Evolutionary conservation across 2,888 invertebrate genomes (phyloP), one percentile per base, ranked within the genome.

Genomic region (Protodeltote pygarga): DNA sequence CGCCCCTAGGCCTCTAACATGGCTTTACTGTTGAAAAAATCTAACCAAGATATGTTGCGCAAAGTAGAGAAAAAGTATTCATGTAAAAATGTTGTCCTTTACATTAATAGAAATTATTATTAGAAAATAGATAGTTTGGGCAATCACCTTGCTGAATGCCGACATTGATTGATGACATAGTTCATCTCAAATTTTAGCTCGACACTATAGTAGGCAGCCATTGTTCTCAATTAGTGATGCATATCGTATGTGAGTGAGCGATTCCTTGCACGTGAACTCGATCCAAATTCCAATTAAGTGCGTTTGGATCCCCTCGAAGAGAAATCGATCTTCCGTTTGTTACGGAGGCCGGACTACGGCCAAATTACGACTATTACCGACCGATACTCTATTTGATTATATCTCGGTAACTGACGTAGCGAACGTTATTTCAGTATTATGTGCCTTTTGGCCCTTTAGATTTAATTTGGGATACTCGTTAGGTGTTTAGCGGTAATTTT

Each of bases 211-310:
- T 21, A 54, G 39, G 46, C 37, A 44, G 52, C 46, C 57, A 62
- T 54, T 54, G 53, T 52, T 63, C 65, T 58, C 65, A 61, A 70
- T 73, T 64, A 65, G 33, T 17, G 49, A 62, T 59, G 60, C 55
- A 59, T 67, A 67, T 54, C 62, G 52, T 59, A 61, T 60, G 38
- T 57, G 54, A 55, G 49, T 44, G 52, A 65, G 54, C 65, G 65
- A 64, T 71, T 67, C 66, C 66, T 66, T 67, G 66, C 54, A 64
- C 65, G 67, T 58, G 67, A 71, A 73, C 67, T 65, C 65, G 65
- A 67, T 67, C 71, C 60, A 75, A 74, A 77, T 74, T 77, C 71
- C 77, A 76, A 77, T 76, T 75, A 77, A 58, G 61, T 51, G 61
- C 58, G 57, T 60, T 61, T 55, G 60, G 54, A 60, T 59, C 59